Conservation (phyloP, 2,888 invertebrate genomes). For the Meteorus cinctellus region DNA sequence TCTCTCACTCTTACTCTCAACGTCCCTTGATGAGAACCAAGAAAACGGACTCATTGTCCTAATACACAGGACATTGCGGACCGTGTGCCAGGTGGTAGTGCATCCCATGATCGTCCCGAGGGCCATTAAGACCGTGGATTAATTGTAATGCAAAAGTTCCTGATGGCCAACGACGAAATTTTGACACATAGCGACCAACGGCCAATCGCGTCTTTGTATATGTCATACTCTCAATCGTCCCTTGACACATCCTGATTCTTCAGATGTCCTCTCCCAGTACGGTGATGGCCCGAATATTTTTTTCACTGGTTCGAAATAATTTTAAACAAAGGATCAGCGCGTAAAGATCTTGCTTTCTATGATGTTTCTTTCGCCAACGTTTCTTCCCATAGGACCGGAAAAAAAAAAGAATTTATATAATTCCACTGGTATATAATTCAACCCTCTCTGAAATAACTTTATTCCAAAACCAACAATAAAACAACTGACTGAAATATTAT, state of each 20-base stretch:
- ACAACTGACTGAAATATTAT: neutral
- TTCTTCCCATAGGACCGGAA: neutral
- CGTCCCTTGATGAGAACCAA: constrained; percentile 49
- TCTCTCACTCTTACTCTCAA: constrained; percentile 15
- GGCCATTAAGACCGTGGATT: constrained; percentile 66
- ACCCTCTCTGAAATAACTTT: neutral
- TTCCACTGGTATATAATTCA: constrained; percentile 3
- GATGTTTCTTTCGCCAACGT: neutral
- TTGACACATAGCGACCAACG: constrained; percentile 43
- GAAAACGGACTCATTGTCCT: constrained; percentile 63
- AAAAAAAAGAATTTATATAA: constrained; percentile 10
- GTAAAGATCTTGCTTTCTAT: neutral
- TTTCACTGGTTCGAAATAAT: constrained; percentile 31
- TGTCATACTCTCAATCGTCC: constrained; percentile 15
- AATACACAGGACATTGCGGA: constrained; percentile 52
- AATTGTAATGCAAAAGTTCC: constrained; percentile 68
- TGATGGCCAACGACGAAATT: constrained; percentile 60
- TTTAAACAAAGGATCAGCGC: constrained; percentile 19
- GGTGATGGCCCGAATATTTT: constrained; percentile 43
- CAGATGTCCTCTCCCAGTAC: constrained; percentile 9
- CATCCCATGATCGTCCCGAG: constrained; percentile 56
- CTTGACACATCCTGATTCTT: neutral
- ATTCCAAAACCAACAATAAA: neutral
- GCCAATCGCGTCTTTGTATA: constrained; percentile 40
- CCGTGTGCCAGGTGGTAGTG: constrained; percentile 62